Evolutionary conservation across 1,140 invertebrate species (phyloP), one percentile per base, ranked within the genome.

Genomic region (Cotesia chilonis): DNA sequence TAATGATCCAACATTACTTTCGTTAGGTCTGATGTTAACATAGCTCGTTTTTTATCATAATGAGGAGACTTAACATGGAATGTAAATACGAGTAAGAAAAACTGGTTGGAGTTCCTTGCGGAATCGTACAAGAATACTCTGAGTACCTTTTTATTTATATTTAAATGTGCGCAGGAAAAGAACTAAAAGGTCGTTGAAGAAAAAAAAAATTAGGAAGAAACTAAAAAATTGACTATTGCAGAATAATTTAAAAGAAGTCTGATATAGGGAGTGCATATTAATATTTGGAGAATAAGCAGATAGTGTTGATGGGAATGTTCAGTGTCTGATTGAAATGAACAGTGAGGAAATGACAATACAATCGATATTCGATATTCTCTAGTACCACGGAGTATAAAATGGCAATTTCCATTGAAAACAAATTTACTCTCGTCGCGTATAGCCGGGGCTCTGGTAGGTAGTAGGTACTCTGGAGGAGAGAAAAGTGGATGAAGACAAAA

Each of bases 351-450:
- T 2, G 70, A 69, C 55, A 68, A 73, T 74, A 70, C 72, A 69
- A 74, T 74, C 72, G 72, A 74, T 74, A 74, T 74, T 74, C 68
- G 60, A 74, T 74, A 74, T 74, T 67, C 68, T 63, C 28, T 57
- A 51, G 64, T 74, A 74, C 66, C 68, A 57, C 64, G 68, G 57
- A 20, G 5, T 38, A 20, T 37, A 63, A 71, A 71, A 71, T 71
- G 69, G 69, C n/a, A 71, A 51, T 71, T 71, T 71, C 60, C 41
- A 66, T 71, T 66, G 59, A 71, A 61, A 71, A 64, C 69, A 64
- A 70, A 70, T 70, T 57, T 59, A 64, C 69, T 64, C 41, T 36
- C 60, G 69, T 17, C 41, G 41, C 41, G 10, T 47, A 47, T 6
- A 47, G 10, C 10, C 6, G 41, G 6, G 3, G 41, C 41, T 9